phyloP scores from a whole-genome alignment of 1,140 invertebrate genomes.

The Nautilus pompilius region DNA sequence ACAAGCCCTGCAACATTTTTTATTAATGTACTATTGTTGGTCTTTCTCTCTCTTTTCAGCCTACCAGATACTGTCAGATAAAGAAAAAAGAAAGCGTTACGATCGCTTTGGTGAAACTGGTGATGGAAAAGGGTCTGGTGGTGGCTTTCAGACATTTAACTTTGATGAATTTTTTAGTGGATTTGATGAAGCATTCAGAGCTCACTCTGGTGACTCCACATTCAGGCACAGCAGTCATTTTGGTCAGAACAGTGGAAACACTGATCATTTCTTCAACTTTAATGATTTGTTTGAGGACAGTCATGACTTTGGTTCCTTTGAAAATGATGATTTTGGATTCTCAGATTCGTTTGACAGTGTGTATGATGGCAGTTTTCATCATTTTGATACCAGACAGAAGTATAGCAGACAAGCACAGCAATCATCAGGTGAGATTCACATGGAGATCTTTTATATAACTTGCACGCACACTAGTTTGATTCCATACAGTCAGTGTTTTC shows the following conservation, averaged over 20 bases:
- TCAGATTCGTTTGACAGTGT: too few species aligned
- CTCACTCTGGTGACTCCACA: constrained; percentile 13
- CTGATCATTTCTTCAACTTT: constrained; percentile 33
- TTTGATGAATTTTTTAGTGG: constrained; percentile 47
- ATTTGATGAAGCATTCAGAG: constrained; percentile 40
- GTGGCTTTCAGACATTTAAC: constrained; percentile 34
- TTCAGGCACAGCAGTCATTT: constrained; percentile 16
- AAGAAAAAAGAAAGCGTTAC: constrained; percentile 86
- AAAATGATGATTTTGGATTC: too few species aligned
- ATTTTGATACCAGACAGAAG: too few species aligned
- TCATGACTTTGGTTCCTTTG: too few species aligned
- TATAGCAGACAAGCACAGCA: too few species aligned
- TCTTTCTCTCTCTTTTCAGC: constrained; percentile 62
- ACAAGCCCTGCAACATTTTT: too few species aligned
- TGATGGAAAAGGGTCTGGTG: constrained; percentile 2
- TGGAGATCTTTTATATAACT: too few species aligned
- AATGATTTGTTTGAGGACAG: constrained; percentile 41
- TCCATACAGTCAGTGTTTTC: too few species aligned
- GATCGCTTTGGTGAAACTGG: constrained; percentile 75
- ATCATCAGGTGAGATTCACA: too few species aligned
- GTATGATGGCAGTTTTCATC: too few species aligned
- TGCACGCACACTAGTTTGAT: too few species aligned
- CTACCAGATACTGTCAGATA: constrained; percentile 92
- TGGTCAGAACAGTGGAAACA: constrained; percentile 18
- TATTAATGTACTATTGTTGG: too few species aligned